A percentile compares a stretch with the other conserved stretches of the same genome.
These are phyloP conservation scores for Masticophis lateralis DNA, from an alignment of 2,797 vertebrate genomes.

Conservation along the genomic window DNA sequence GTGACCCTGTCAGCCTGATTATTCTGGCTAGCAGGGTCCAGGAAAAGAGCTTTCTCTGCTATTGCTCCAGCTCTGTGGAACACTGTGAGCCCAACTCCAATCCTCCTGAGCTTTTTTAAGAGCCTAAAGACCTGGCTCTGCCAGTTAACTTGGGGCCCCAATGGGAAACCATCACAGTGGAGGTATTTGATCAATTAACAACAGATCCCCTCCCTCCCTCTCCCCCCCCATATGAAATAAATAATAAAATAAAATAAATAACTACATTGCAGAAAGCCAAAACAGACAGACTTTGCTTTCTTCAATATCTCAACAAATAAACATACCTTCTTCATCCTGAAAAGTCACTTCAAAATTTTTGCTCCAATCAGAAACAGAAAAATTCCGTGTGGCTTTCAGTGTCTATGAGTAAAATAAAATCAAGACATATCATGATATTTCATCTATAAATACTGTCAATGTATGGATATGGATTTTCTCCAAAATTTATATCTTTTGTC, in stretches of 20 bases:
- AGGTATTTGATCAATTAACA: background rate
- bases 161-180: background rate
- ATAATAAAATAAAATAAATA: background rate
- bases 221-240: background rate
- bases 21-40: background rate
- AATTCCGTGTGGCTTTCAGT: slow-evolving; percentile 92
- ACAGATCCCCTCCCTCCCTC: background rate
- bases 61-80: background rate
- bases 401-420: slow-evolving; percentile 74
- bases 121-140: background rate
- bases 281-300: background rate
- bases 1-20: background rate
- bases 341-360: slow-evolving; percentile 99
- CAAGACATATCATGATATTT: background rate
- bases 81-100: background rate
- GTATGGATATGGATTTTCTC: background rate
- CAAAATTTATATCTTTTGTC: background rate
- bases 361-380: slow-evolving; percentile 97
- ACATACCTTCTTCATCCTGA: slow-evolving; percentile 96
- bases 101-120: background rate
- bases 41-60: background rate
- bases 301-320: slow-evolving; percentile 4
- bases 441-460: background rate
- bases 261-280: background rate
- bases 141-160: background rate